Evolutionary conservation across 2,888 invertebrate species (phyloP).

Genomic region (Melitaea athalia): DNA sequence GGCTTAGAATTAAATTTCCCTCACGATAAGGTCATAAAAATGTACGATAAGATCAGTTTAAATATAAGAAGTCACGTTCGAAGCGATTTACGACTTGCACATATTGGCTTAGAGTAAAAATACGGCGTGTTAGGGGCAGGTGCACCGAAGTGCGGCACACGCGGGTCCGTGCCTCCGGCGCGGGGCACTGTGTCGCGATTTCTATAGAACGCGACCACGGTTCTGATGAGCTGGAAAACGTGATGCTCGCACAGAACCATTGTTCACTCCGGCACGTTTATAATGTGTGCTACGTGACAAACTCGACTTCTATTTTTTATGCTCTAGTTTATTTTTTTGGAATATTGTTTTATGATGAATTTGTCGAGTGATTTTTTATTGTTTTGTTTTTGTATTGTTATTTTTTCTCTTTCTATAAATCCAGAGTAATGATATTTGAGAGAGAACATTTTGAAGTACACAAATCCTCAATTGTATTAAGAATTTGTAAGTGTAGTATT

Average conservation of each 20-base stretch:
- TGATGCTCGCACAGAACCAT: slow-evolving; percentile 1
- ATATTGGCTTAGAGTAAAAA: slow-evolving; percentile 36
- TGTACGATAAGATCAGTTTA: slow-evolving; percentile 29
- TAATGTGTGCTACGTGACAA: slow-evolving; percentile 14
- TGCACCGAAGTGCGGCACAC: slow-evolving; percentile 22
- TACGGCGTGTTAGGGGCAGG: slow-evolving; percentile 32
- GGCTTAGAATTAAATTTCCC: slow-evolving; percentile 26
- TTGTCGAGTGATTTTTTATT: too few species aligned
- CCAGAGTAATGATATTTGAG: too few species aligned
- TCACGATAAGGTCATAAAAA: slow-evolving; percentile 30
- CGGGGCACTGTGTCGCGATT: slow-evolving; percentile 8
- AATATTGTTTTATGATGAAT: too few species aligned
- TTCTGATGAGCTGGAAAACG: slow-evolving; percentile 13
- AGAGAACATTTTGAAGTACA: too few species aligned
- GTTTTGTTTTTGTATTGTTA: too few species aligned
- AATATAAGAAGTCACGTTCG: slow-evolving; percentile 36
- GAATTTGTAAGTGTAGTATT: too few species aligned
- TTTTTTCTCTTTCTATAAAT: too few species aligned
- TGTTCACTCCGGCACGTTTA: slow-evolving; percentile 10
- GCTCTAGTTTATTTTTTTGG: background rate
- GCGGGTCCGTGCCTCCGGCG: slow-evolving; percentile 20
- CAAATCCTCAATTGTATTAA: too few species aligned
- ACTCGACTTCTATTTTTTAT: background rate
- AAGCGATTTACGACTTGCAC: slow-evolving; percentile 37
- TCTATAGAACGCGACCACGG: slow-evolving; percentile 8